These are phyloP conservation scores for Axea sp. DNA, from an alignment of 2,888 invertebrate species.

Conservation along the genomic window DNA sequence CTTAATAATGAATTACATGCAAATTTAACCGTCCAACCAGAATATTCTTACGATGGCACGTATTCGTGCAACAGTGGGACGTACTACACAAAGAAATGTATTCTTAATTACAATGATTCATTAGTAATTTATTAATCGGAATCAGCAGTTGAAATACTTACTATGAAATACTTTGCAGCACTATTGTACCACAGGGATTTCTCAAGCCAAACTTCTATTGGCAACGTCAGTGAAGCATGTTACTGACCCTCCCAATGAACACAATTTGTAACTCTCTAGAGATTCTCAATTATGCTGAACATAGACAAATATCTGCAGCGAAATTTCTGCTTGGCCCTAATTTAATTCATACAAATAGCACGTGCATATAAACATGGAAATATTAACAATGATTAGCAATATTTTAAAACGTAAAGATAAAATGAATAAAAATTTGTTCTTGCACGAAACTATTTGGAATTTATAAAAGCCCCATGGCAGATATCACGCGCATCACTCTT, in stretches of 20 bases:
- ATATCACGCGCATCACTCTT: too few species aligned
- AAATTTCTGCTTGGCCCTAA: constrained; percentile 48
- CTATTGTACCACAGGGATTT: constrained; percentile 69
- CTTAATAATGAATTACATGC: too few species aligned
- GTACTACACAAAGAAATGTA: too few species aligned
- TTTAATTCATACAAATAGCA: constrained; percentile 58
- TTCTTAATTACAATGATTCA: constrained; percentile 31
- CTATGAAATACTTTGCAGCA: constrained; percentile 65
- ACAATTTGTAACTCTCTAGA: constrained; percentile 61
- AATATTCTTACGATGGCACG: too few species aligned
- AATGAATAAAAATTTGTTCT: constrained; percentile 8
- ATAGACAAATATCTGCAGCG: constrained; percentile 57
- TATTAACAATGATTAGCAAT: constrained; percentile 25
- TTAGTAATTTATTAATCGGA: constrained; percentile 48
- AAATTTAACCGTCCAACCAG: too few species aligned
- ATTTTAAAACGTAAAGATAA: constrained; percentile 3
- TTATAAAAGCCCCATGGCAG: too few species aligned
- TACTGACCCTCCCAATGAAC: constrained; percentile 72
- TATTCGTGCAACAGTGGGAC: too few species aligned
- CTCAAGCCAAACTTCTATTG: constrained; percentile 70
- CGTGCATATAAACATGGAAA: constrained; percentile 8
- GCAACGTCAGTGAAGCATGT: constrained; percentile 71
- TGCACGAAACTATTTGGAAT: neutral
- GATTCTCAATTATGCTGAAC: constrained; percentile 62
- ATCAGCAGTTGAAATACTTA: constrained; percentile 42